Percentiles rank a stretch among this genome's conserved stretches.
Evolutionary conservation across 2,888 invertebrate genomes (phyloP).

Genomic region (Hemithea aestivaria): DNA sequence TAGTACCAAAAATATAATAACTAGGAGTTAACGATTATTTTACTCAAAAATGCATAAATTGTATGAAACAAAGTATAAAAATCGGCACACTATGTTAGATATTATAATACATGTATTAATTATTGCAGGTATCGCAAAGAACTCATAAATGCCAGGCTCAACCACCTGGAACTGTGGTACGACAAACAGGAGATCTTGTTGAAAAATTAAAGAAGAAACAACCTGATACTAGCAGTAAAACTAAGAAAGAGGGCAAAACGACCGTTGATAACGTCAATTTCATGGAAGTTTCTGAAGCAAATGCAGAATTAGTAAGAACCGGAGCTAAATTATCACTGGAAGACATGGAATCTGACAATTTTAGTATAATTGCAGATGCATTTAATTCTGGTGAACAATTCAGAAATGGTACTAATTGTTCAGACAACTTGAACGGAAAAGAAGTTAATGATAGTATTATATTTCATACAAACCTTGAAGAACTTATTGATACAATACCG

Average conservation of each 20-base stretch:
- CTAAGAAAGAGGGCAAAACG: constrained; percentile 5
- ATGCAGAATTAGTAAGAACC: constrained; percentile 63
- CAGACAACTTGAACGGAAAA: constrained; percentile 7
- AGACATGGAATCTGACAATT: constrained; percentile 70
- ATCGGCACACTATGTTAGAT: too few relatives aligned
- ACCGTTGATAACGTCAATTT: not conserved
- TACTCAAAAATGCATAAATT: too few relatives aligned
- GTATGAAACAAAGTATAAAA: too few relatives aligned
- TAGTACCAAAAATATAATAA: too few relatives aligned
- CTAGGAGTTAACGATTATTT: too few relatives aligned
- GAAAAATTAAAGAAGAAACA: constrained; percentile 72
- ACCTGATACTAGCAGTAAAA: constrained; percentile 25
- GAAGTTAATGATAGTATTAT: constrained; percentile 38
- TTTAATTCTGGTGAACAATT: constrained; percentile 33
- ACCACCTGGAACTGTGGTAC: constrained; percentile 78
- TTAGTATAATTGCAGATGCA: constrained; percentile 54
- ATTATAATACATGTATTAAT: too few relatives aligned
- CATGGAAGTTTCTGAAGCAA: constrained; percentile 60
- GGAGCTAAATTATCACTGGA: constrained; percentile 70
- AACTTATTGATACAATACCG: constrained; percentile 50
- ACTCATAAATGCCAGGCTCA: constrained; percentile 88
- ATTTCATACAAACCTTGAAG: constrained; percentile 59
- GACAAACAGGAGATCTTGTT: constrained; percentile 68
- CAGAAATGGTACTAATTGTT: not conserved
- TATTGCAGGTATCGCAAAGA: constrained; percentile 84